phyloP scores from a whole-genome alignment of 1,140 invertebrate species.

The Druon quercuslanigerum region DNA sequence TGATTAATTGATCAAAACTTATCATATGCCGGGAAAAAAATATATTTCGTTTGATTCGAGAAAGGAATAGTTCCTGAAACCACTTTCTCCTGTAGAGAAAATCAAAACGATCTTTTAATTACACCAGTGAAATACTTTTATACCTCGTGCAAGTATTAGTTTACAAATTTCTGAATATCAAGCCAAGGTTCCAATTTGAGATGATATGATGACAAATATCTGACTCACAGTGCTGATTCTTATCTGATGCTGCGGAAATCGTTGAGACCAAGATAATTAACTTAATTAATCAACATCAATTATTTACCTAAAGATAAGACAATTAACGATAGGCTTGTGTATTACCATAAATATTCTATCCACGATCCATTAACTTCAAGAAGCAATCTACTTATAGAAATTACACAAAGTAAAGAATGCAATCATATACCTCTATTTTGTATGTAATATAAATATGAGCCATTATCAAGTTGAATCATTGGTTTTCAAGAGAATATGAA shows the following conservation, averaged over 20 bases:
- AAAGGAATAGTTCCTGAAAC: conserved; percentile 20
- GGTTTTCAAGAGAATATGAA: not conserved
- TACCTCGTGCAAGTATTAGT: not conserved
- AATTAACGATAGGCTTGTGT: not conserved
- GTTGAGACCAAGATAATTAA: not conserved
- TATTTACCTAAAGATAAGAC: not conserved
- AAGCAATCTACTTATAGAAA: no score
- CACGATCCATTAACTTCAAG: no score
- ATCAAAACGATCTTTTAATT: not conserved
- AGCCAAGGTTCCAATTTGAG: not conserved
- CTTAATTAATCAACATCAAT: not conserved
- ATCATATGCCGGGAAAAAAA: not conserved
- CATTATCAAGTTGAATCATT: not conserved
- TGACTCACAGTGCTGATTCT: no score
- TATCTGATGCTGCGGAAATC: no score
- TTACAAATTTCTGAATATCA: not conserved
- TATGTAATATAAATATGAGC: no score
- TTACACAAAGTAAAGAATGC: no score
- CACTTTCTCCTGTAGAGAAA: conserved; percentile 15
- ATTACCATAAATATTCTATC: no score
- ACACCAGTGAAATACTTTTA: not conserved
- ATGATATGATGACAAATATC: no score
- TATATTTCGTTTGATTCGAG: not conserved
- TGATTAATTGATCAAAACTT: conserved; percentile 13
- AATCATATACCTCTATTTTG: no score